phyloP scores from a whole-genome alignment of 2,888 invertebrate species.

The Pemphredon lugubris region DNA sequence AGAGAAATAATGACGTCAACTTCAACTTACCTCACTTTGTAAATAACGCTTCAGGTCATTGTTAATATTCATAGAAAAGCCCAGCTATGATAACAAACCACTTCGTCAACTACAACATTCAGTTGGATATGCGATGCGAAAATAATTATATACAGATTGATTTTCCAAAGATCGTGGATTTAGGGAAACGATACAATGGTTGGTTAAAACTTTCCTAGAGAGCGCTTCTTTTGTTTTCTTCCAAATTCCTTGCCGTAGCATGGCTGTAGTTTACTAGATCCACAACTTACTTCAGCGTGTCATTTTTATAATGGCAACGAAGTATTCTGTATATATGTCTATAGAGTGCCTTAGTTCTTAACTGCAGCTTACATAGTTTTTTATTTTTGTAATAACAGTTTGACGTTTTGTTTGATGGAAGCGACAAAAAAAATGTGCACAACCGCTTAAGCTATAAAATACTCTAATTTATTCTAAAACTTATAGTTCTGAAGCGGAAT shows the following conservation, averaged over 20 bases:
- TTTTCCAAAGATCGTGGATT: not conserved
- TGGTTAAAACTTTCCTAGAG: not conserved
- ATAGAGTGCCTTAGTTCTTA: conserved; percentile 70
- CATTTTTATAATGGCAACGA: conserved; percentile 62
- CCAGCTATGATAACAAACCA: conserved; percentile 40
- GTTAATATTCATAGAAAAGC: conserved; percentile 62
- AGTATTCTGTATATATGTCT: conserved; percentile 74
- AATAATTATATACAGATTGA: not conserved
- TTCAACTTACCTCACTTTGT: conserved; percentile 46
- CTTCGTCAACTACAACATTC: not conserved
- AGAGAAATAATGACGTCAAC: conserved; percentile 58
- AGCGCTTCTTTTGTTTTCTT: not conserved
- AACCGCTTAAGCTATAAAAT: conserved; percentile 20
- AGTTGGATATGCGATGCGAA: not conserved
- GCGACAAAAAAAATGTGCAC: conserved; percentile 5
- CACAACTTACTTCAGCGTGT: conserved; percentile 46
- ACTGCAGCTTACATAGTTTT: conserved; percentile 45
- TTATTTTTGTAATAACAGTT: conserved; percentile 25
- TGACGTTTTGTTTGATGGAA: conserved; percentile 38
- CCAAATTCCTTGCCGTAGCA: conserved; percentile 22
- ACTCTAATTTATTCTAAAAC: conserved; percentile 37
- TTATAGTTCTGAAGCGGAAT: conserved; percentile 27
- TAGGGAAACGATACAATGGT: not conserved
- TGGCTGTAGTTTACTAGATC: conserved; percentile 30
- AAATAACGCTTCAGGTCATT: conserved; percentile 62